Evolutionary conservation across 2,888 invertebrate species (phyloP), one percentile per base, ranked within the genome.

Genomic region (Polyommatus icarus): DNA sequence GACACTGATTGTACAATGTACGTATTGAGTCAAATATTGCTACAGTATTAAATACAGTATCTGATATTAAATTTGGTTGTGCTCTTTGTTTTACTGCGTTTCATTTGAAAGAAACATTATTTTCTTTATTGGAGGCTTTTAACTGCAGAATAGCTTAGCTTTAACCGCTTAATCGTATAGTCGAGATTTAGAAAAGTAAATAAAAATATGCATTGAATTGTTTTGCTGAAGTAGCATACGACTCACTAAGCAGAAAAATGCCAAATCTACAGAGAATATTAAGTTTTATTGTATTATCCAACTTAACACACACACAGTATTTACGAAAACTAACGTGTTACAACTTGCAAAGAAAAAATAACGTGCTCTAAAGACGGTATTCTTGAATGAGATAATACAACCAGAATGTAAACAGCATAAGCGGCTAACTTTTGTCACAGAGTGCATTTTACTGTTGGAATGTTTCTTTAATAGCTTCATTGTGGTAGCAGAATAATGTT

Each of bases 1-100:
- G 78, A 78, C 87, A 84, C 86, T 90, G 90, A 90, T 90, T 90
- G 86, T 87, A 82, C 83, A 90, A 90, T 90, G 86, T 87, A 82
- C 83, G 86, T 88, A 87, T 89, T 86, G 88, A 87, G 85, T 87
- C 85, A 84, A 86, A 85, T 88, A 88, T 86, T 86, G 87, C 85
- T 84, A 83, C 84, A 84, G 86, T 87, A 89, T 88, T 86, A 89
- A n/a, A n/a, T n/a, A n/a, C n/a, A n/a, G n/a, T 86, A 87, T 79
- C 76, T 78, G 71, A 80, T 79, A 79, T 79, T 80, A 80, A 76
- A 76, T 78, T 80, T 79, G 78, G 78, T 79, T 79, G 32, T 73
- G 67, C 78, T 78, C 81, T 82, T 88, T 87, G 85, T 84, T 85
- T 84, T 85, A 81, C 54, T 24, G 50, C 15, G 67, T 67, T 67